These are phyloP conservation scores for Anthrax anthrax DNA, from an alignment of 2,888 invertebrate genomes.

Conservation along the genomic window DNA sequence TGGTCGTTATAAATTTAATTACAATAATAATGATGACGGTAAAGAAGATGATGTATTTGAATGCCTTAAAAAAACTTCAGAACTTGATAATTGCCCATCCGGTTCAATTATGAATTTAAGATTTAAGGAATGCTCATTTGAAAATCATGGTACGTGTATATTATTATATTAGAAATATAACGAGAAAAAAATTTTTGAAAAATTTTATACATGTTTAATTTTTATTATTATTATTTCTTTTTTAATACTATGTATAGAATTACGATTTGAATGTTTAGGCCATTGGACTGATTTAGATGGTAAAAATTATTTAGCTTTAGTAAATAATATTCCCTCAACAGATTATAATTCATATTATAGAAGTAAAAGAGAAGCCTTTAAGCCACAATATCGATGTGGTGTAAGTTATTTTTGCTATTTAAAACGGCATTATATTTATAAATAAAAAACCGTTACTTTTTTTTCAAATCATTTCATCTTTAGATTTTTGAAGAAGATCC, in stretches of 20 bases:
- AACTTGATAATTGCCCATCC: slow-evolving; percentile 45
- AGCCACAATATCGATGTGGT: slow-evolving; percentile 45
- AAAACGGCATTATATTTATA: too few species aligned
- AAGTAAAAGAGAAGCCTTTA: slow-evolving; percentile 21
- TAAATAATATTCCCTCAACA: slow-evolving; percentile 29
- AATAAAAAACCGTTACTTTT: too few species aligned
- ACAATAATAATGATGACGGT: slow-evolving; percentile 38
- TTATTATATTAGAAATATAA: not conserved
- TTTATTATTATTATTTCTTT: not conserved
- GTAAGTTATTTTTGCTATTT: slow-evolving; percentile 30
- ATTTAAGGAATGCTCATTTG: slow-evolving; percentile 42
- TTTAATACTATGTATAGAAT: slow-evolving; percentile 27
- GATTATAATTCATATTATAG: too few species aligned
- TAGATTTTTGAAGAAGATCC: slow-evolving; percentile 38
- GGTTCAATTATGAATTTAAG: slow-evolving; percentile 43
- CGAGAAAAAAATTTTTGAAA: not conserved
- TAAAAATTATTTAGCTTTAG: slow-evolving; percentile 40
- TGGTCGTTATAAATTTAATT: slow-evolving; percentile 44
- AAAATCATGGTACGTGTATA: slow-evolving; percentile 37
- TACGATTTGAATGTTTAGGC: slow-evolving; percentile 47
- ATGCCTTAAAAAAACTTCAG: slow-evolving; percentile 41
- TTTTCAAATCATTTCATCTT: not conserved
- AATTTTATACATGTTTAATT: not conserved
- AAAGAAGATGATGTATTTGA: slow-evolving; percentile 36
- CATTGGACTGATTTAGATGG: slow-evolving; percentile 50